phyloP scores from a whole-genome alignment of 2,888 invertebrate genomes.

The Parascotia fuliginaria region DNA sequence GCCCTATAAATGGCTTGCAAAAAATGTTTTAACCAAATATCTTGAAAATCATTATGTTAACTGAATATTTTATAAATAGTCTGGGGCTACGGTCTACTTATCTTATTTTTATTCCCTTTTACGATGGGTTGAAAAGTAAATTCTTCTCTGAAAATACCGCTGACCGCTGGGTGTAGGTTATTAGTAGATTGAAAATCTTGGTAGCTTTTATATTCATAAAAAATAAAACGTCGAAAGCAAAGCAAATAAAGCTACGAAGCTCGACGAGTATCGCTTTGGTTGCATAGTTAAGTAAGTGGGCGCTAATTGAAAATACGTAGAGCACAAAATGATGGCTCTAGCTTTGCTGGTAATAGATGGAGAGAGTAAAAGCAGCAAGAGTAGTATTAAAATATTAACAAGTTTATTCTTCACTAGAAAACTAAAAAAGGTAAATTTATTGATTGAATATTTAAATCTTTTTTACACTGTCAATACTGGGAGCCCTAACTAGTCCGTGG shows the following conservation, averaged over 20 bases:
- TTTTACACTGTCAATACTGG: too few relatives aligned
- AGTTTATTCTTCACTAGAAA: too few relatives aligned
- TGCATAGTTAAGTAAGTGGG: slow-evolving; percentile 42
- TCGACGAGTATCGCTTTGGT: slow-evolving; percentile 7
- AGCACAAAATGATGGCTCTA: slow-evolving; percentile 47
- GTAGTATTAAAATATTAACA: too few relatives aligned
- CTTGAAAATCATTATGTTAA: not conserved
- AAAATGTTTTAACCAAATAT: not conserved
- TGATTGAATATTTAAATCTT: too few relatives aligned
- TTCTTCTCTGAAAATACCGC: slow-evolving; percentile 5
- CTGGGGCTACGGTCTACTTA: not conserved
- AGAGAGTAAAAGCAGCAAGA: slow-evolving; percentile 42
- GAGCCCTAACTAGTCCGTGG: too few relatives aligned
- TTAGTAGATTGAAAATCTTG: slow-evolving; percentile 10
- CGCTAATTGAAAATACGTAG: slow-evolving; percentile 63
- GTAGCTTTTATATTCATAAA: slow-evolving; percentile 26
- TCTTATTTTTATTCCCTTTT: slow-evolving; percentile 17
- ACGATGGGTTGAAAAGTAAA: slow-evolving; percentile 1
- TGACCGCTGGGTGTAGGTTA: not conserved
- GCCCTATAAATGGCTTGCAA: not conserved
- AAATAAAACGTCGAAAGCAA: too few relatives aligned
- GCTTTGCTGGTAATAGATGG: slow-evolving; percentile 52
- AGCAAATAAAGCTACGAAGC: slow-evolving; percentile 34
- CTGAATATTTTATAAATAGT: slow-evolving; percentile 7
- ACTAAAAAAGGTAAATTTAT: too few relatives aligned